Evolutionary conservation across 2,113 vertebrate species (phyloP).

Genomic region (Mormyrus iriodes): DNA sequence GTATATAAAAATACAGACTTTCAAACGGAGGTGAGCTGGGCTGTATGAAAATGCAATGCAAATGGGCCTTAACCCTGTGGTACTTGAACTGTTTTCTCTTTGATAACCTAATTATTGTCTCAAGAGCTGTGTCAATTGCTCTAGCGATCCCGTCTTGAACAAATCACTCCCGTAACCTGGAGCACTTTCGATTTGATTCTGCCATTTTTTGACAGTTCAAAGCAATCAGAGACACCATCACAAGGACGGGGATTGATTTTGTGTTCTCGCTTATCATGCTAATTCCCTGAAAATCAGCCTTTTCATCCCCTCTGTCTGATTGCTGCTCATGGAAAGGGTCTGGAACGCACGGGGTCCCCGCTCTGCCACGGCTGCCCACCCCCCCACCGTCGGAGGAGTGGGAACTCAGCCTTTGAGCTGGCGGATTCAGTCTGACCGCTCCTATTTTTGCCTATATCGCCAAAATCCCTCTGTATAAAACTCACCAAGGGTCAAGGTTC

Average conservation of each 20-base stretch:
- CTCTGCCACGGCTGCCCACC: slow-evolving; percentile 67
- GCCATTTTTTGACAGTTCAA: slow-evolving; percentile 99
- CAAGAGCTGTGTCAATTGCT: slow-evolving; percentile 99
- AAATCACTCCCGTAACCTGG: slow-evolving; percentile 99
- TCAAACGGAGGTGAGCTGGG: slow-evolving; percentile 83
- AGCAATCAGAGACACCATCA: slow-evolving; percentile 99
- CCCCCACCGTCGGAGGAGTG: neutral
- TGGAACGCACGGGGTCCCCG: slow-evolving; percentile 82
- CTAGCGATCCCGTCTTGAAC: slow-evolving; percentile 99
- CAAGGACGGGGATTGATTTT: slow-evolving; percentile 99
- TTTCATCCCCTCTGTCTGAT: slow-evolving; percentile 97
- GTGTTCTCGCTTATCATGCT: slow-evolving; percentile 99
- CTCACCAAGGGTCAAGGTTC: neutral
- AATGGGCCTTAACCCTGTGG: slow-evolving; percentile 98
- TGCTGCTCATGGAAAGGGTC: slow-evolving; percentile 95
- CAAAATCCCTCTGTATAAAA: neutral
- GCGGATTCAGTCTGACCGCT: neutral
- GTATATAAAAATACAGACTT: slow-evolving; percentile 77
- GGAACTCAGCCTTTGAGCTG: neutral
- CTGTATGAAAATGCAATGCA: slow-evolving; percentile 99
- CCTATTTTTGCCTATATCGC: neutral
- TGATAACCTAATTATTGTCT: slow-evolving; percentile 99
- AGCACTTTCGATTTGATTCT: slow-evolving; percentile 99
- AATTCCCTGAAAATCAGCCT: slow-evolving; percentile 99
- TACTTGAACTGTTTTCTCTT: slow-evolving; percentile 99